Conservation (phyloP, 2,888 invertebrate species). For the Drosophila mercatorum region DNA sequence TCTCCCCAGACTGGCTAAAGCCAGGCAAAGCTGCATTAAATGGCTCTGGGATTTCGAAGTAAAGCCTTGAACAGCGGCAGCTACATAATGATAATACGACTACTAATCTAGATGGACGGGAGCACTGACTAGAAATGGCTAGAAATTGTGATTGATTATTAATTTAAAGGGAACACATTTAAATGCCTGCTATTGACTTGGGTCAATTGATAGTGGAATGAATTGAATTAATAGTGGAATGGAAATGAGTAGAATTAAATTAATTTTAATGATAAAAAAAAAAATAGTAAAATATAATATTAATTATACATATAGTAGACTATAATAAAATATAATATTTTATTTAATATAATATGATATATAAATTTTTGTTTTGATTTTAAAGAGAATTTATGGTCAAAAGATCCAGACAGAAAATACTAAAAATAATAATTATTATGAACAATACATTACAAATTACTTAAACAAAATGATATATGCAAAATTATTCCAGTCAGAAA, state of each 20-base stretch:
- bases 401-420: too few relatives aligned
- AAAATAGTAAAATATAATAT: too few relatives aligned
- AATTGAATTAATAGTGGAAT: not conserved
- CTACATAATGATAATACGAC: conserved; percentile 9
- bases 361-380: too few relatives aligned
- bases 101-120: not conserved
- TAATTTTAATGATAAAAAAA: too few relatives aligned
- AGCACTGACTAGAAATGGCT: not conserved
- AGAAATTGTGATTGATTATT: conserved; percentile 3
- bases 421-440: too few relatives aligned
- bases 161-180: not conserved
- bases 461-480: too few relatives aligned
- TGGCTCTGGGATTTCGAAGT: conserved; percentile 31
- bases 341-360: too few relatives aligned
- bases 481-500: too few relatives aligned
- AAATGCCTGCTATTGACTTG: not conserved
- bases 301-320: too few relatives aligned
- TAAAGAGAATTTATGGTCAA: too few relatives aligned
- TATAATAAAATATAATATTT: too few relatives aligned
- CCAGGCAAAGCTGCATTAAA: conserved; percentile 28
- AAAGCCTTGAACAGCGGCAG: conserved; percentile 16
- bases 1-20: conserved; percentile 54
- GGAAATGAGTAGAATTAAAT: not conserved
- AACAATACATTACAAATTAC: too few relatives aligned
- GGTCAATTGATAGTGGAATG: not conserved